phyloP scores from a whole-genome alignment of 1,140 invertebrate genomes.

The Neotoxoptera formosana region DNA sequence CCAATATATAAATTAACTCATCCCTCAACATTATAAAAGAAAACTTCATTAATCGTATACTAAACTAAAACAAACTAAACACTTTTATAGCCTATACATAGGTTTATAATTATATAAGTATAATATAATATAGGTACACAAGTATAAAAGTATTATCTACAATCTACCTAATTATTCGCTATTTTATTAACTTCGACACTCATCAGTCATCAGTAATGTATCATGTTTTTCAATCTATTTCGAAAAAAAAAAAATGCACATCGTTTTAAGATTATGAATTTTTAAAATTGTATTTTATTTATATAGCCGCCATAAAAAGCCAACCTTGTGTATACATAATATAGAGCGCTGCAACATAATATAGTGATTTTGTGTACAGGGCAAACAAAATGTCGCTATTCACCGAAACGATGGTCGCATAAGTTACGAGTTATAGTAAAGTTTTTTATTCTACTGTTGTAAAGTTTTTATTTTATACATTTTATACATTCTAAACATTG shows the following conservation, averaged over 20 bases:
- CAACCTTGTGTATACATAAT: slow-evolving; percentile 15
- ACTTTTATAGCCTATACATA: too few species aligned
- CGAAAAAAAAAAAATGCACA: not conserved
- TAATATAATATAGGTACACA: too few species aligned
- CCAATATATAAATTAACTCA: not conserved
- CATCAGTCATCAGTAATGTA: too few species aligned
- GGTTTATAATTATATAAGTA: too few species aligned
- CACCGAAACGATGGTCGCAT: slow-evolving; percentile 34
- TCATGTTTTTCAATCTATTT: not conserved
- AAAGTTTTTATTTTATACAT: slow-evolving; percentile 34
- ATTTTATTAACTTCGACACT: not conserved
- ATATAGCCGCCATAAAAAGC: not conserved
- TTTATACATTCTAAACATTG: slow-evolving; percentile 34
- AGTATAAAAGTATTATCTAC: not conserved
- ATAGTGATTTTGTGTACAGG: slow-evolving; percentile 12
- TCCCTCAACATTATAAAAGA: not conserved
- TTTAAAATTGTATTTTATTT: slow-evolving; percentile 40
- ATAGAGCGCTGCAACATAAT: not conserved
- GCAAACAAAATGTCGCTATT: slow-evolving; percentile 20
- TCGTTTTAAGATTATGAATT: not conserved
- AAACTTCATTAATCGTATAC: too few species aligned
- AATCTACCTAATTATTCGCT: not conserved
- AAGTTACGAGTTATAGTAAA: slow-evolving; percentile 46
- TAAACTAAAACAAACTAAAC: too few species aligned
- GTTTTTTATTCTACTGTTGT: slow-evolving; percentile 44